Evolutionary conservation across 1,140 invertebrate species (phyloP).

Genomic region (Drosophila santomea): DNA sequence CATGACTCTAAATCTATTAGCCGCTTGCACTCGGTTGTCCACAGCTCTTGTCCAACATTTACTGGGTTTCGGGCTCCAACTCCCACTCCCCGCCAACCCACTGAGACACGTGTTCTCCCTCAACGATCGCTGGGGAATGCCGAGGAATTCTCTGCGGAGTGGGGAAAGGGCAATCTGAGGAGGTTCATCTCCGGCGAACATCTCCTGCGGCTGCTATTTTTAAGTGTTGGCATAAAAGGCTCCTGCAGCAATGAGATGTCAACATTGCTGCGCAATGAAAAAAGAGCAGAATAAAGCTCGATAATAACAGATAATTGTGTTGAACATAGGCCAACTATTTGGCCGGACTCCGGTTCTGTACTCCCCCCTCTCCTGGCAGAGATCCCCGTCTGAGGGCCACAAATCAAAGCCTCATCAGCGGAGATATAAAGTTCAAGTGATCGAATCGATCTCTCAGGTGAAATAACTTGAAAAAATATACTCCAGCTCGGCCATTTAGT

Average conservation of each 20-base stretch:
- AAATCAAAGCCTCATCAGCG: slow-evolving; percentile 78
- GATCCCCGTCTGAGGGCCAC: slow-evolving; percentile 51
- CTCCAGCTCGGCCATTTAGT: not conserved
- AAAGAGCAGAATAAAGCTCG: slow-evolving; percentile 59
- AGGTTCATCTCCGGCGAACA: slow-evolving; percentile 46
- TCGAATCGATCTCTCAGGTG: slow-evolving; percentile 53
- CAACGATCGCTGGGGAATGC: slow-evolving; percentile 48
- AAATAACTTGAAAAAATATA: slow-evolving; percentile 4
- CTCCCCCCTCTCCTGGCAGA: not conserved
- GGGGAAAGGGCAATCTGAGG: slow-evolving; percentile 9
- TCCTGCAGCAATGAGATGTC: slow-evolving; percentile 71
- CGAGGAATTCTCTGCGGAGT: slow-evolving; percentile 22
- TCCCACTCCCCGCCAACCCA: slow-evolving; percentile 3
- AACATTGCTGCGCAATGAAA: slow-evolving; percentile 56
- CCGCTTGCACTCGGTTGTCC: not conserved
- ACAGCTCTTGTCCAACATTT: slow-evolving; percentile 11
- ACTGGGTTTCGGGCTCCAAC: not conserved
- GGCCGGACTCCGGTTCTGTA: slow-evolving; percentile 30
- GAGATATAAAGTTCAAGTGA: slow-evolving; percentile 78
- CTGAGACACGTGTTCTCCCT: slow-evolving; percentile 73
- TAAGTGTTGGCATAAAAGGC: slow-evolving; percentile 75
- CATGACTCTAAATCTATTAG: not conserved
- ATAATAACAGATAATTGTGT: slow-evolving; percentile 84
- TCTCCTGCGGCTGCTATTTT: slow-evolving; percentile 72
- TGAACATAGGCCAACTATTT: slow-evolving; percentile 84